These are phyloP conservation scores for Phyllostomus hastatus DNA, from an alignment of 2,113 vertebrate species.

Conservation along the genomic window DNA sequence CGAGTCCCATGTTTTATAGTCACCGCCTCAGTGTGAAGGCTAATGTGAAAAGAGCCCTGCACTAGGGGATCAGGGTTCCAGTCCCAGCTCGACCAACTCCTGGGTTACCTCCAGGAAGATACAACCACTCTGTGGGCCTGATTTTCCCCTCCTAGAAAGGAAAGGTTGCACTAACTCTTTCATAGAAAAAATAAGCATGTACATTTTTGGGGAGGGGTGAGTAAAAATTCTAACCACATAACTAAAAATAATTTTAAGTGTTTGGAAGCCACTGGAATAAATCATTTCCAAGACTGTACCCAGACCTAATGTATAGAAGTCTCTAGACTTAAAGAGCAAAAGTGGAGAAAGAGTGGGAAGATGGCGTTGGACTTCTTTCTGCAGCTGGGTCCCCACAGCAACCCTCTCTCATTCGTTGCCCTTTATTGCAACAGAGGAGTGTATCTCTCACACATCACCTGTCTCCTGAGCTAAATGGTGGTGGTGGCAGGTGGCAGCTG, in stretches of 20 bases:
- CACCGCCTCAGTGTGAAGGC: neutral
- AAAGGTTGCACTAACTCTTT: neutral
- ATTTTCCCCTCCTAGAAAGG: neutral
- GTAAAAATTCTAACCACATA: neutral
- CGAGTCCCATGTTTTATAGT: fast-evolving
- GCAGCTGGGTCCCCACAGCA: fast-evolving
- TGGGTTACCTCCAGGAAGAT: neutral
- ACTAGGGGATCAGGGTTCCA: neutral
- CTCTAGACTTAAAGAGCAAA: neutral
- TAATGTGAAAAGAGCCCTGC: neutral
- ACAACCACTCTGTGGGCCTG: neutral
- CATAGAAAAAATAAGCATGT: neutral
- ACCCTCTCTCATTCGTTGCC: no score
- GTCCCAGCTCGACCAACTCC: neutral
- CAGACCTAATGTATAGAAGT: neutral
- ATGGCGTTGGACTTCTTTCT: neutral
- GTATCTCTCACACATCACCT: neutral
- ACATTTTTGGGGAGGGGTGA: neutral
- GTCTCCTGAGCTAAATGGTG: neutral
- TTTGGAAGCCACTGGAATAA: neutral
- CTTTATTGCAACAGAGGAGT: neutral
- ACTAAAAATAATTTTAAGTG: neutral
- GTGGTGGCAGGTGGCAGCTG: neutral
- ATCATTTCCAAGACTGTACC: neutral
- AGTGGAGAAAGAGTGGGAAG: neutral